Percentiles rank a stretch among this genome's conserved stretches.
These are phyloP conservation scores for Drosophila cardini DNA, from an alignment of 1,140 invertebrate species.

Conservation along the genomic window DNA sequence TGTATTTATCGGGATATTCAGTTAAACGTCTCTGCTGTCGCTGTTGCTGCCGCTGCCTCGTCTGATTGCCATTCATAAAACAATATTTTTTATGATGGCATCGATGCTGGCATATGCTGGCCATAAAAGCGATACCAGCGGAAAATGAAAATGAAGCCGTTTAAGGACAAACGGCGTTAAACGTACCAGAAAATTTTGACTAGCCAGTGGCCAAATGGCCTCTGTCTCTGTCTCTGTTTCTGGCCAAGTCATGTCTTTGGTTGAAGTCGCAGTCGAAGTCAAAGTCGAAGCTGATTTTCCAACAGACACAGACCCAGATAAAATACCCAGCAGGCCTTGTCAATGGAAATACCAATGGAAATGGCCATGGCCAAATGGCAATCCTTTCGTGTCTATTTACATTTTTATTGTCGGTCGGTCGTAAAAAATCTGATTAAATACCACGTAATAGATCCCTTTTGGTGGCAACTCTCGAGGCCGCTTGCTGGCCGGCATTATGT, in stretches of 20 bases:
- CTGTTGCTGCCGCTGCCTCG: neutral
- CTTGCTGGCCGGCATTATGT: constrained; percentile 24
- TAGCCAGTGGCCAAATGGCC: constrained; percentile 16
- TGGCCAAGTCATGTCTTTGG: too few relatives aligned
- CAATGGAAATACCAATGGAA: constrained; percentile 16
- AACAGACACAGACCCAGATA: neutral
- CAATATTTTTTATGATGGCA: constrained; percentile 70
- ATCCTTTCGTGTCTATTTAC: constrained; percentile 81
- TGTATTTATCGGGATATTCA: constrained; percentile 58
- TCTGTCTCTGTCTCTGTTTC: neutral
- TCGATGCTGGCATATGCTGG: constrained; percentile 60
- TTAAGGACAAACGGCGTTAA: constrained; percentile 54
- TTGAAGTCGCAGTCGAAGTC: too few relatives aligned
- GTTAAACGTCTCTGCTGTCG: constrained; percentile 22
- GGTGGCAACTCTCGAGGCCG: constrained; percentile 30
- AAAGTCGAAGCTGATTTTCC: too few relatives aligned
- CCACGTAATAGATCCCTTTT: constrained; percentile 79
- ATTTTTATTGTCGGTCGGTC: constrained; percentile 78
- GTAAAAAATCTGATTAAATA: constrained; percentile 83
- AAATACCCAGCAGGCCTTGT: neutral
- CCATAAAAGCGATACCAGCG: constrained; percentile 61
- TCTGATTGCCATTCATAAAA: constrained; percentile 53
- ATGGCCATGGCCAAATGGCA: constrained; percentile 24
- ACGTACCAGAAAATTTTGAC: constrained; percentile 64
- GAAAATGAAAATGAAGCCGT: constrained; percentile 43